Conservation (phyloP, 2,888 invertebrate species). For the Cynaeus angustus region DNA sequence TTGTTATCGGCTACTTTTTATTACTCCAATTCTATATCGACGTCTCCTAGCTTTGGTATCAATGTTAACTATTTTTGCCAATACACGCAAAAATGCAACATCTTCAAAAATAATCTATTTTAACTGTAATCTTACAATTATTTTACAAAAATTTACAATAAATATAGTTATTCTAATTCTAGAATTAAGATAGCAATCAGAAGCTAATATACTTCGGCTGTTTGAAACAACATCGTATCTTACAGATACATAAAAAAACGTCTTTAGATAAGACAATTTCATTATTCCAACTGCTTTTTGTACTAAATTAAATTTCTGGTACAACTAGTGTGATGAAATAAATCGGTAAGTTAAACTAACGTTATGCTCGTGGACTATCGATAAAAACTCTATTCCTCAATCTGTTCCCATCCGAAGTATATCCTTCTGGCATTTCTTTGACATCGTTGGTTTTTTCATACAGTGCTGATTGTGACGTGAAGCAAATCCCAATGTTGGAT, state of each 20-base stretch:
- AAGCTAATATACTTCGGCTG: slow-evolving; percentile 4
- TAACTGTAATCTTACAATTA: slow-evolving; percentile 2
- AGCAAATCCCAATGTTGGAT: slow-evolving; percentile 65
- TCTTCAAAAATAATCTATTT: background rate
- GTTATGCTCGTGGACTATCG: slow-evolving; percentile 61
- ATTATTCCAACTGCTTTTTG: slow-evolving; percentile 29
- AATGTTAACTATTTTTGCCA: background rate
- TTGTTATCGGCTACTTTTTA: too few relatives aligned
- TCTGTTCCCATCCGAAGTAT: slow-evolving; percentile 70
- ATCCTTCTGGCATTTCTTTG: slow-evolving; percentile 72
- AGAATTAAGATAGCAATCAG: slow-evolving; percentile 10
- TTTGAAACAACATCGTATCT: slow-evolving; percentile 40
- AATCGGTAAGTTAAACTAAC: slow-evolving; percentile 15
- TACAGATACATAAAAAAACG: slow-evolving; percentile 36
- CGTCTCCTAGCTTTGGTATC: background rate
- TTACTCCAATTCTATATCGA: background rate
- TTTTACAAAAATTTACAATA: slow-evolving; percentile 35
- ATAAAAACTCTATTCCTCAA: slow-evolving; percentile 73
- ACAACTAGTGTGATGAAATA: slow-evolving; percentile 43
- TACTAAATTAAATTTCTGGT: slow-evolving; percentile 36
- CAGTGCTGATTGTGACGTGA: slow-evolving; percentile 66
- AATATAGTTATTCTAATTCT: slow-evolving; percentile 26
- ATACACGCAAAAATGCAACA: background rate
- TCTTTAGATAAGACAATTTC: slow-evolving; percentile 32
- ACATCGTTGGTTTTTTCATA: slow-evolving; percentile 69